A percentile compares a stretch with the other conserved stretches of the same genome.
Conservation (phyloP, 2,888 invertebrate species). For the Drosophila austrosaltans region DNA sequence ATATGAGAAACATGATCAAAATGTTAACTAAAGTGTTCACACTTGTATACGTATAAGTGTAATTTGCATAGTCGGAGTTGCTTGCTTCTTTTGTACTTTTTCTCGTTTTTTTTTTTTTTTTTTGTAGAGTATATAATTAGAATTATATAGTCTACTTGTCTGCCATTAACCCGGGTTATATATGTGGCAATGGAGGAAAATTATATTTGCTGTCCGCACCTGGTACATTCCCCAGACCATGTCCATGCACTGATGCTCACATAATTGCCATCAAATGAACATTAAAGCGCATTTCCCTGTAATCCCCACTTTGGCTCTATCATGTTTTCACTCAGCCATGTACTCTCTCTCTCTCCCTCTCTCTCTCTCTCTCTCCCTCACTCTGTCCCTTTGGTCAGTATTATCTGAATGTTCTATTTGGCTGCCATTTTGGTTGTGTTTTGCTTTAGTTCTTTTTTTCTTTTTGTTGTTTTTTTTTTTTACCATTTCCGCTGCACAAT, state of each 20-base stretch:
- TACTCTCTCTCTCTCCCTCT: slow-evolving; percentile 4
- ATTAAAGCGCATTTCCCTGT: slow-evolving; percentile 51
- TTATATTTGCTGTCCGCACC: slow-evolving; percentile 17
- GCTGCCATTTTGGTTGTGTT: slow-evolving; percentile 32
- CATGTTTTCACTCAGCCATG: not conserved
- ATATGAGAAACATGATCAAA: too few relatives aligned
- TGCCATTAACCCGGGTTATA: slow-evolving; percentile 13
- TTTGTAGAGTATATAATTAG: slow-evolving; percentile 1
- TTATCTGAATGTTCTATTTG: slow-evolving; percentile 8
- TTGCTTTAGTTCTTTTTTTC: slow-evolving; percentile 45
- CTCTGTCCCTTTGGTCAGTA: not conserved
- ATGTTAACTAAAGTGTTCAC: too few relatives aligned
- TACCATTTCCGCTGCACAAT: slow-evolving; percentile 57
- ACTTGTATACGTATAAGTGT: too few relatives aligned
- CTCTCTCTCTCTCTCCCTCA: slow-evolving; percentile 4
- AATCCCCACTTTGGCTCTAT: slow-evolving; percentile 14
- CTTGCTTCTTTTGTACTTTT: not conserved
- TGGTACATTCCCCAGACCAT: slow-evolving; percentile 22
- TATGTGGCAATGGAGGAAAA: slow-evolving; percentile 9
- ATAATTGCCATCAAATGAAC: slow-evolving; percentile 63
- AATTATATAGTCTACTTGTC: slow-evolving; percentile 8
- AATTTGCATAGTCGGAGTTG: too few relatives aligned
- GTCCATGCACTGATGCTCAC: slow-evolving; percentile 50
- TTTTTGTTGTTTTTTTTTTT: slow-evolving; percentile 41
- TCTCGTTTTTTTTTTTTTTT: not conserved